These are phyloP conservation scores for Ernsta delagoae DNA, from an alignment of 2,888 invertebrate species.

Conservation along the genomic window DNA sequence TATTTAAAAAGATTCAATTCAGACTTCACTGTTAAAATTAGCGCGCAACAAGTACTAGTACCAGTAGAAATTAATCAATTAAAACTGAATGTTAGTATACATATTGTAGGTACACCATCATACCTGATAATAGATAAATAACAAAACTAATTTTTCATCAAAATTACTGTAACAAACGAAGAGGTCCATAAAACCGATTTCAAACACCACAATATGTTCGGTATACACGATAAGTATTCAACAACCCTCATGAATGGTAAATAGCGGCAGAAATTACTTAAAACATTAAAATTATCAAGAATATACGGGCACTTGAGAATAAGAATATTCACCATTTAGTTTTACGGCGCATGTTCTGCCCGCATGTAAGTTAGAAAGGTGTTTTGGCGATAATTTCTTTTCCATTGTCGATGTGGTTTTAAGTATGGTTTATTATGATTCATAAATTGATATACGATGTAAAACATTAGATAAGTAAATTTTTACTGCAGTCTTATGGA, in stretches of 20 bases:
- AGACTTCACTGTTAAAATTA: too few relatives aligned
- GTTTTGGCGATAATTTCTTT: conserved; percentile 19
- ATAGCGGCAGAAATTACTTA: conserved; percentile 47
- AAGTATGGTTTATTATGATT: background rate
- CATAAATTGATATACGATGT: too few relatives aligned
- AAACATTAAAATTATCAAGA: conserved; percentile 58
- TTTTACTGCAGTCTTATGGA: too few relatives aligned
- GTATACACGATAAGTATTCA: conserved; percentile 40
- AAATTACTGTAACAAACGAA: conserved; percentile 40
- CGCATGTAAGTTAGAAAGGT: conserved; percentile 45
- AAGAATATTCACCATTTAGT: conserved; percentile 22
- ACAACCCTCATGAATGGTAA: conserved; percentile 47
- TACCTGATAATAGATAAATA: too few relatives aligned
- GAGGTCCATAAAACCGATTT: conserved; percentile 50
- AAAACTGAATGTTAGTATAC: too few relatives aligned
- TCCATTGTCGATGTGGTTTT: conserved; percentile 14
- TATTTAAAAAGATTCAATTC: too few relatives aligned
- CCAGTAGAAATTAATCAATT: too few relatives aligned
- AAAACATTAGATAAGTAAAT: too few relatives aligned
- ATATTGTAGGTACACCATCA: too few relatives aligned
- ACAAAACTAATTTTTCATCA: too few relatives aligned
- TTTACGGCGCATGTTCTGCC: conserved; percentile 41
- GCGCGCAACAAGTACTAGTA: too few relatives aligned
- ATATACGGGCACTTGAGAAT: conserved; percentile 57
- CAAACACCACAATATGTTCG: conserved; percentile 49